Evolutionary conservation across 2,113 vertebrate genomes (phyloP), one percentile per base, ranked within the genome.

Genomic region (Trogon melanurus): DNA sequence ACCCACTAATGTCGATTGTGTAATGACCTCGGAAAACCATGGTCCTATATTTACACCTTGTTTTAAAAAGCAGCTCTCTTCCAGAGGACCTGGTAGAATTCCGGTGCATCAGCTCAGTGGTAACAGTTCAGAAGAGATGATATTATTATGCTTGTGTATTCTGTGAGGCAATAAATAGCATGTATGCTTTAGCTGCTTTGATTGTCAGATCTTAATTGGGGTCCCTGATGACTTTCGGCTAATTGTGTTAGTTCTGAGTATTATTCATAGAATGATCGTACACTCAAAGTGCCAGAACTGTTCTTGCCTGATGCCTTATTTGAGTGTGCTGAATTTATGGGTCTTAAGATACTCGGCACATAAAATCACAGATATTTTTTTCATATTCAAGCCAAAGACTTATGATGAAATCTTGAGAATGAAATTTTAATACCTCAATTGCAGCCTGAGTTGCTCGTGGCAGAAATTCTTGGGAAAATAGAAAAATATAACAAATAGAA

Each of bases 341-440:
- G 30, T 79, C 32, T 83, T 34, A 56, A 80, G 32, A n/a, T 50
- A 20, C 38, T 58, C n/a, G 25, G 72, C 20, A 25, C 5, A 5
- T 64, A 79, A 91, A 87, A 81, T 66, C 56, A 71, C 27, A 72
- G 48, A 7, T 30, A 16, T 0, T 13, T 27, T 12, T 34, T 54
- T 81, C 54, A 26, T 54, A 66, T 60, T 81, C 45, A 23, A 67
- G 82, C 22, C 32, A 23, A 29, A 60, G 61, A 29, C 71, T 73
- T 57, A 4, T 1, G 5, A 48, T 58, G 72, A 64, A 92, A 71
- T 61, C 29, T 79, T 17, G 26, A 93, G 53, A 86, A 88, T 82
- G 67, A 92, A 85, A 89, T 91, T 74, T 96, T 89, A 91, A 85
- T 88, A 57, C 58, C 32, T 93, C 90, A 73, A 9, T 92, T 87